Evolutionary conservation across 2,113 vertebrate species (phyloP), one percentile per base, ranked within the genome.

Genomic region (Saccopteryx bilineata): DNA sequence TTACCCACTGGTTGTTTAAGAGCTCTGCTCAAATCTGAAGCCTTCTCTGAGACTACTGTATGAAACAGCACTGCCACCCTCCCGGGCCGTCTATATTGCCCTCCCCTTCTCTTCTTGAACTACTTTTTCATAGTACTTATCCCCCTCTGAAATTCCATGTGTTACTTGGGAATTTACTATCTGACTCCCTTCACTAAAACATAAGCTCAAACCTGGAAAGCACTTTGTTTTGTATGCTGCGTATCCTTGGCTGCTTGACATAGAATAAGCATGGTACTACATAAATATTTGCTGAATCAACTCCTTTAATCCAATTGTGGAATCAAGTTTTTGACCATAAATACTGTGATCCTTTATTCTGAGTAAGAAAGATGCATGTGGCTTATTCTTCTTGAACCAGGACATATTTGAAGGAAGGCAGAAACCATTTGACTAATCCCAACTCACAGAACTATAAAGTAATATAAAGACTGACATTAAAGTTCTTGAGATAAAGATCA

Each of bases 331-430:
- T 80, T 87, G 14, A 90, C 58, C 28, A 78, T 74, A 17, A 78
- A 74, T 50, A 92, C 19, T 92, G 28, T 85, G 78, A 84, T 21
- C 89, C 66, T 33, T 92, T 58, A 96, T 87, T 81, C 54, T 71
- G n/a, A 84, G 68, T 81, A 89, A 79, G 58, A 82, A 85, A 95
- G 31, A 61, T 50, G 46, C 28, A 84, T 31, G 21, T 18, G n/a
- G 48, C 18, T 89, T 93, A 54, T 63, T 87, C 68, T 87, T 92
- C 75, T 82, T 87, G 15, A 48, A 71, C 48, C 56, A 68, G 26
- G 63, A 69, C 17, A 78, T 58, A 72, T 24, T 66, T 33, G 15
- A 87, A 63, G 31, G 80, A 95, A 76, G 39, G 56, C 5, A 87
- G 33, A 87, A 92, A 82, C 54, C 14, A 87, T 65, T 33, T 94